These are phyloP conservation scores for Papilio demoleus DNA, from an alignment of 2,888 invertebrate genomes.

Conservation along the genomic window DNA sequence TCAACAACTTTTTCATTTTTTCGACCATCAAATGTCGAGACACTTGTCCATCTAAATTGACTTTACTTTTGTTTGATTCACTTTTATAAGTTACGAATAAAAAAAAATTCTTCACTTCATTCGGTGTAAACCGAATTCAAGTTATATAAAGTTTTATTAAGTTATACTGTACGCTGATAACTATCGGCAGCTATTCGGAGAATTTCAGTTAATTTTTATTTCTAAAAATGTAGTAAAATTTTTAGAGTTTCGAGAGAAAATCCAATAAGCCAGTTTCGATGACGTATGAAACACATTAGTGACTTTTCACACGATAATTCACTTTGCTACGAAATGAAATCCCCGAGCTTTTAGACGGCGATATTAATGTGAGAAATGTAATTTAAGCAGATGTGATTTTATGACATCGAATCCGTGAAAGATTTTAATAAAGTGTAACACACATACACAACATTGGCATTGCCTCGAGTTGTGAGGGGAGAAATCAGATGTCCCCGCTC, in stretches of 20 bases:
- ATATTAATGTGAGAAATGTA: conserved; percentile 15
- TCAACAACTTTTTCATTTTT: conserved; percentile 4
- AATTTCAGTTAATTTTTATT: neutral
- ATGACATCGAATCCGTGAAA: neutral
- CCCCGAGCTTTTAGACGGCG: conserved; percentile 14
- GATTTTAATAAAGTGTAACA: conserved; percentile 7
- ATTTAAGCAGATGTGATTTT: conserved; percentile 20
- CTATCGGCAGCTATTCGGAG: neutral
- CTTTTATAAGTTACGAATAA: conserved; percentile 10
- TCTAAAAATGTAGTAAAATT: conserved; percentile 11
- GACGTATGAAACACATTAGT: conserved; percentile 44
- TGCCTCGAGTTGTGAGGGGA: too few relatives aligned
- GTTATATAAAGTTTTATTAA: neutral
- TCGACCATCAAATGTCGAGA: neutral
- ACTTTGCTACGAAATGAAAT: conserved; percentile 36
- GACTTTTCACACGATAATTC: conserved; percentile 32
- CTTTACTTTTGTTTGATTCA: conserved; percentile 6
- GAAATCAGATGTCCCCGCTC: too few relatives aligned
- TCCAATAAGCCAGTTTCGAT: conserved; percentile 41
- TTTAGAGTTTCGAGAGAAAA: conserved; percentile 26
- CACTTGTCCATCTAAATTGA: conserved; percentile 3
- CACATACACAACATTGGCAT: neutral
- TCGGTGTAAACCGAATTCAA: neutral
- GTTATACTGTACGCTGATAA: neutral
- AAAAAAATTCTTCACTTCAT: neutral